A percentile compares a stretch with the other conserved stretches of the same genome.
These are phyloP conservation scores for Pycnonotus jocosus DNA, from an alignment of 2,113 vertebrate genomes.

Conservation along the genomic window DNA sequence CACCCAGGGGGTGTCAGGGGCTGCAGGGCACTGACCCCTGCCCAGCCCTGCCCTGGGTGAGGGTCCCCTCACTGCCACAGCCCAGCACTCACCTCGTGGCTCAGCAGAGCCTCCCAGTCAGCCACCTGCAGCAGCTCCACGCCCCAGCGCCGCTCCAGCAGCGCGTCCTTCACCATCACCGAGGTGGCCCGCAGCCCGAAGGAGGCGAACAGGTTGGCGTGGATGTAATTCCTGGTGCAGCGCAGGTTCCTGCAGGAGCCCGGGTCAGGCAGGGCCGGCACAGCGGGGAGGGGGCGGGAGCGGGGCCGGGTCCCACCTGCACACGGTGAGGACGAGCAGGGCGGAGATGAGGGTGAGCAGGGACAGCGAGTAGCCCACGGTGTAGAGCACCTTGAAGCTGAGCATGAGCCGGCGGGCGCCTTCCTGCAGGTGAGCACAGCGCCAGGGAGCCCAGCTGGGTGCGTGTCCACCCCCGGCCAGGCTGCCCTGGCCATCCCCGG, in stretches of 20 bases:
- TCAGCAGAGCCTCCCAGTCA: constrained; percentile 75
- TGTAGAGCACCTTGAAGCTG: constrained; percentile 84
- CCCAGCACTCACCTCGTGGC: constrained; percentile 58
- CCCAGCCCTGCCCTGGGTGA: rapidly evolving
- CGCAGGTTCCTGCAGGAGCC: constrained; percentile 71
- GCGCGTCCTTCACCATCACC: constrained; percentile 76
- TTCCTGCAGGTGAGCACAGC: constrained; percentile 35
- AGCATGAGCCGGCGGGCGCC: constrained; percentile 75
- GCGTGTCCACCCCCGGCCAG: background rate
- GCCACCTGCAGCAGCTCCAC: constrained; percentile 65
- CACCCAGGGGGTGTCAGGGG: rapidly evolving
- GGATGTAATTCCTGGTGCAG: constrained; percentile 81
- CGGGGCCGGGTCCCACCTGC: background rate
- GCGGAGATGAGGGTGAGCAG: constrained; percentile 81
- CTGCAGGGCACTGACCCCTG: rapidly evolving
- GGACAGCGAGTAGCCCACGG: constrained; percentile 85
- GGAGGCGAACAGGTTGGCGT: constrained; percentile 81
- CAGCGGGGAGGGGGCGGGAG: background rate
- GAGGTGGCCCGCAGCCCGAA: constrained; percentile 80
- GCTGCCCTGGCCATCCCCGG: rapidly evolving
- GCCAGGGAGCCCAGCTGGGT: rapidly evolving
- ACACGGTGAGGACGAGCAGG: constrained; percentile 54
- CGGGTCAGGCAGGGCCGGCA: background rate
- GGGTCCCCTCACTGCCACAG: background rate
- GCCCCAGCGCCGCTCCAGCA: constrained; percentile 77